Percentiles rank a stretch among this genome's conserved stretches.
phyloP scores from a whole-genome alignment of 2,888 invertebrate genomes.

The Troides aeacus region DNA sequence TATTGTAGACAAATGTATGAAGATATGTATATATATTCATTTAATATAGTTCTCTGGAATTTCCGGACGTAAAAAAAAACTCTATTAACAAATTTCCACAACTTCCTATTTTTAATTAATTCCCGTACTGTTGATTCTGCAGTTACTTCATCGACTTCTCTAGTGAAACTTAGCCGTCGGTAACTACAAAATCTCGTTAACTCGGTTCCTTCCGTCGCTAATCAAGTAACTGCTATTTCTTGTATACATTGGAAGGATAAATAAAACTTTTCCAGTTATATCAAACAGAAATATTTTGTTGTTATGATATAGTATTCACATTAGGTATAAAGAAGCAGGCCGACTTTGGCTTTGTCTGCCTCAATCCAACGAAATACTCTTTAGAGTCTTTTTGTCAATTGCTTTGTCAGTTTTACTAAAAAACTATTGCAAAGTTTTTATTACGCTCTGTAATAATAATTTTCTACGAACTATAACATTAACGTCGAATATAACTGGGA shows the following conservation, averaged over 20 bases:
- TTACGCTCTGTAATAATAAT: neutral
- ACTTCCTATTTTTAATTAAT: conserved; percentile 5
- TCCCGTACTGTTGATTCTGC: conserved; percentile 2
- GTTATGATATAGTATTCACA: too few species aligned
- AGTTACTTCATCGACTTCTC: conserved; percentile 11
- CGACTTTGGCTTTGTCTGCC: too few species aligned
- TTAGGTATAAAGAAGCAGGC: too few species aligned
- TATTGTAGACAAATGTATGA: too few species aligned
- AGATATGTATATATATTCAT: too few species aligned
- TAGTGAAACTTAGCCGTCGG: conserved; percentile 13
- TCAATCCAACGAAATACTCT: too few species aligned
- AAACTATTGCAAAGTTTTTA: neutral
- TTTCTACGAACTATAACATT: neutral
- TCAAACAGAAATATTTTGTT: neutral
- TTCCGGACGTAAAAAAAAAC: neutral
- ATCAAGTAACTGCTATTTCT: conserved; percentile 14
- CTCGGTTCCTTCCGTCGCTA: conserved; percentile 15
- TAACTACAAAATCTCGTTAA: conserved; percentile 28
- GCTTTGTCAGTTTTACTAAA: too few species aligned
- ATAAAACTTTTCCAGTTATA: conserved; percentile 4
- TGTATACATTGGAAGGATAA: conserved; percentile 14
- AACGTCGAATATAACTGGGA: neutral
- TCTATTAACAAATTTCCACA: neutral
- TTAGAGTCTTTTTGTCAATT: too few species aligned
- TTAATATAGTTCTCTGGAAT: too few species aligned